Base-by-base conservation (phyloP, 2,797 vertebrate genomes). In the Sebastes diaconus region DNA sequence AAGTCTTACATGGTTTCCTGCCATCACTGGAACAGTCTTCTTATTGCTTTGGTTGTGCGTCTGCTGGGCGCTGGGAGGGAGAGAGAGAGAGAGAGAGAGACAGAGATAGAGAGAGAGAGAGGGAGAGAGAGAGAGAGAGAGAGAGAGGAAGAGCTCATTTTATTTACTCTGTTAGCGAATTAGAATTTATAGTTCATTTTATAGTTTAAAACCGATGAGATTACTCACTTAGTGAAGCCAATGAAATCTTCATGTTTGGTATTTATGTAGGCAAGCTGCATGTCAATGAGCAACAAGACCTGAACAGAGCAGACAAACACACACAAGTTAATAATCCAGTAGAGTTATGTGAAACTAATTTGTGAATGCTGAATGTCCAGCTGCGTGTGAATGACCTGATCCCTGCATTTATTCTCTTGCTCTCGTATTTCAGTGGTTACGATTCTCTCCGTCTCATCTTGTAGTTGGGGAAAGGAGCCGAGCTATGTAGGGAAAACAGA, bases 201-300 rank as follows among this genome's bases (percentile, higher is more conserved):
- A 2, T 27, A 42, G 8, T 75, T 60, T 39, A 67, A 71, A 76
- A 58, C 8, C 5, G 16, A 60, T 2, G 8, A 20, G 24, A 20
- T 54, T 55, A 96, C 98, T 90, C 93, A 99, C 98, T 96, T 97
- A 74, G 96, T 94, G 3, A 99, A 98, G 79, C 97, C 97, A 77
- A 98, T 97, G 90, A 99, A 99, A 88, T 99, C 98, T 90, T 99
- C 97, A 0, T 99, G 97, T 90, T 98, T 99, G 74, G 97, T 98
- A 81, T 99, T 99, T 85, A 99, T 98, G 85, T 99, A 99, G 77
- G 98, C 96, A 14, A 98, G 96, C 84, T 99, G 98, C 79, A 98
- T 96, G 84, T 99, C 97, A 87, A 99, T 97, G 82, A 97, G 89
- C 30, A 98, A 87, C 79, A 97, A 90, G 64, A 98, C 96, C 98